phyloP scores from a whole-genome alignment of 2,888 invertebrate genomes.

The Acanthosepion lycidas region DNA sequence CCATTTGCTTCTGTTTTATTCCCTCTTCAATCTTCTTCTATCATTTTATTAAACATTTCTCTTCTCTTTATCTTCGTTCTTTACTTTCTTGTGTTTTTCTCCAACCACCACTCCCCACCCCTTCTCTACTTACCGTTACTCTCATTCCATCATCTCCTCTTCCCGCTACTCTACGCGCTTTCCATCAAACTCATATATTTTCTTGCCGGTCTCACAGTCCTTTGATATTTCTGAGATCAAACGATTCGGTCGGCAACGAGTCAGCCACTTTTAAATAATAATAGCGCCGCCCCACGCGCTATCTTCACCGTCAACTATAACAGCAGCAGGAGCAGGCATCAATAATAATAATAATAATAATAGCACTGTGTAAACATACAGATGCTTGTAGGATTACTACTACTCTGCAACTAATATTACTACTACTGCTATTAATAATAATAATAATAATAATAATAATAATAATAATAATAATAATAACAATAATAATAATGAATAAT shows the following conservation, averaged over 20 bases:
- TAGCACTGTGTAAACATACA: background rate
- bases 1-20: too few species aligned
- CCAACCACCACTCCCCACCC: background rate
- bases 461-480: background rate
- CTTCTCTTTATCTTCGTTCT: background rate
- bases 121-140: background rate
- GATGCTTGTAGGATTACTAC: too few species aligned
- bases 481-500: too few species aligned
- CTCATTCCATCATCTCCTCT: background rate
- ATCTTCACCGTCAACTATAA: background rate
- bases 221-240: background rate
- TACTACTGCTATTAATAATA: background rate
- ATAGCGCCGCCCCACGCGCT: background rate
- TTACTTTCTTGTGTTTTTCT: background rate
- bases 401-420: too few species aligned
- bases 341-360: background rate
- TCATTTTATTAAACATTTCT: background rate
- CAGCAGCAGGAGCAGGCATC: background rate
- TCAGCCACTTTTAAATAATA: conserved; percentile 18
- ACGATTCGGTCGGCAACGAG: background rate
- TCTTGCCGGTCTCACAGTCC: background rate
- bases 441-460: too few species aligned
- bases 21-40: too few species aligned
- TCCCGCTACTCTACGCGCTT: background rate
- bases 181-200: background rate